These are phyloP conservation scores for Alosa sapidissima DNA, from an alignment of 2,797 vertebrate species.

Conservation along the genomic window DNA sequence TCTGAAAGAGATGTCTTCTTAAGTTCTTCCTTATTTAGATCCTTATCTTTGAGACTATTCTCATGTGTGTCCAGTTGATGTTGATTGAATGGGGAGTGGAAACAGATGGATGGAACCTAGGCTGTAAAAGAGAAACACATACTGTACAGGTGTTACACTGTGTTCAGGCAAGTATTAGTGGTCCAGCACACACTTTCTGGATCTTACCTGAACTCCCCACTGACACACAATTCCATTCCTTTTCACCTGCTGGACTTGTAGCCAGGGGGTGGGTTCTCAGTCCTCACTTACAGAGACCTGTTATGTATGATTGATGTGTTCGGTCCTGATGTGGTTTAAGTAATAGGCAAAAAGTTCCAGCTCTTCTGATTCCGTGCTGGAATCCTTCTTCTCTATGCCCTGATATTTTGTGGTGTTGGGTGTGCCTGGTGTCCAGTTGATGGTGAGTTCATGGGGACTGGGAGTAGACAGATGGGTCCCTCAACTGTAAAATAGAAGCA, in stretches of 20 bases:
- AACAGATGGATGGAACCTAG: background rate
- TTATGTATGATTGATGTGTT: background rate
- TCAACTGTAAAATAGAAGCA: background rate
- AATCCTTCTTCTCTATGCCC: background rate
- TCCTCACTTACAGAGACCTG: background rate
- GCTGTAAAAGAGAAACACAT: background rate
- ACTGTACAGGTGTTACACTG: background rate
- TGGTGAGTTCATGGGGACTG: background rate
- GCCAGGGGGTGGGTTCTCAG: background rate
- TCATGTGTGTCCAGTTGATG: background rate
- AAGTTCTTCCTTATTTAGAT: background rate
- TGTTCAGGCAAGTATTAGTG: background rate
- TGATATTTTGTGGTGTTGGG: background rate
- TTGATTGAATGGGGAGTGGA: background rate
- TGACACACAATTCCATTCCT: background rate
- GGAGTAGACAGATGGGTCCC: background rate
- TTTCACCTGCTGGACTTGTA: background rate
- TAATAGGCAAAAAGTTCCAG: background rate
- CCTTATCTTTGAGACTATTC: background rate
- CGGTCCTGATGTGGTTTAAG: background rate
- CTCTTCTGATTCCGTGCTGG: background rate
- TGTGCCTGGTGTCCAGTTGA: background rate
- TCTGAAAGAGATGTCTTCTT: no score
- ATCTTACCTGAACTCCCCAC: constrained; percentile 9
- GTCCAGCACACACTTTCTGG: background rate